Base-by-base conservation (phyloP, 2,113 vertebrate genomes). In the Corynorhinus townsendii region DNA sequence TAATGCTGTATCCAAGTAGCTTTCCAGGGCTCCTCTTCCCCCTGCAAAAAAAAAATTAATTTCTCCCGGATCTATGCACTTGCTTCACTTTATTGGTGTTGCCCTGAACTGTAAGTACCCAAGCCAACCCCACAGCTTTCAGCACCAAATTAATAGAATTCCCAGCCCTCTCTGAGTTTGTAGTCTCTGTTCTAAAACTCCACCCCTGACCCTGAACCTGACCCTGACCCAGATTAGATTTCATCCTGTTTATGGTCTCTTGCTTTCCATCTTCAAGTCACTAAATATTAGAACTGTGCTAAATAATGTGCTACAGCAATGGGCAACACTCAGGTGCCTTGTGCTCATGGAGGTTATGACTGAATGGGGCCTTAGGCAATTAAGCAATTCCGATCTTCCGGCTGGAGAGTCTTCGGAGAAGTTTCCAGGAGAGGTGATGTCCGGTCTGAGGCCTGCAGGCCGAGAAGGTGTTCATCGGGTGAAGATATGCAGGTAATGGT, bases 291-390 rank as follows among this genome's bases (percentile, higher is more conserved):
- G n/a, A 49, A 49, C n/a, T 94, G 15, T 81, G 81, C 49, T 77
- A 40, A 89, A 20, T 38, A 28, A 16, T 2, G 3, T 68, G 20
- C 10, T 7, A 10, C 0, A 26, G 20, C 45, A 7, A 7, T 28
- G 72, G 64, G 33, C 56, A 73, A 6, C 5, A 43, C 28, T 33
- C n/a, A 19, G 2, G n/a, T 22, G 20, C 14, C 71, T 69, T 40
- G 28, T 1, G 43, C 35, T 81, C 38, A 0, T 8, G 35, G 22
- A 68, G 38, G 45, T 59, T 24, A 72, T 59, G 33, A 54, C 43
- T n/a, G 54, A 26, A 59, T 33, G 14, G 28, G 3, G 4, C 0
- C 0, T 26, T 22, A 45, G 24, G 26, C 11, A 30, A n/a, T 82
- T 17, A 66, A 66, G 28, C 7, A 35, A 56, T 83, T 66, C 30